These are phyloP conservation scores for Panzeria rudis DNA, from an alignment of 2,888 invertebrate species.

Conservation along the genomic window DNA sequence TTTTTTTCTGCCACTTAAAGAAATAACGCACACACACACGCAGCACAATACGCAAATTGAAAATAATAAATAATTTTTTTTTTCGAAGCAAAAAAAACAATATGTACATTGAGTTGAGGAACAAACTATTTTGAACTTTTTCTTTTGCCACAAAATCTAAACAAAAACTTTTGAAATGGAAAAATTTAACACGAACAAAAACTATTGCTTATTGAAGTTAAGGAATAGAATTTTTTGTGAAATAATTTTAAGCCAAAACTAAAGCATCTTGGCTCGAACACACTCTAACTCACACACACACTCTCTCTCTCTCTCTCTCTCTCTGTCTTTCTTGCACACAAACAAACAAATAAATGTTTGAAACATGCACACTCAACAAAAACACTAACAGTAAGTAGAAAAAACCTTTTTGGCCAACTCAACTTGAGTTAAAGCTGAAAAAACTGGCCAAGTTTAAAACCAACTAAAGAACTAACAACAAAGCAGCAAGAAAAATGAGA, in stretches of 20 bases:
- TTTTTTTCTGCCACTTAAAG: not conserved
- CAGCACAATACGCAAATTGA: constrained; percentile 24
- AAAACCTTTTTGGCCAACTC: constrained; percentile 45
- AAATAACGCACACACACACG: not conserved
- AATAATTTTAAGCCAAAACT: constrained; percentile 32
- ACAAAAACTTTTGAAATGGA: not conserved
- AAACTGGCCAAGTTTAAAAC: constrained; percentile 57
- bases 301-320: not conserved
- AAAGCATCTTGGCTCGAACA: constrained; percentile 9
- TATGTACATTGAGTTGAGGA: constrained; percentile 1
- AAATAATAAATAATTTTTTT: constrained; percentile 39
- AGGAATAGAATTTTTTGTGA: constrained; percentile 15
- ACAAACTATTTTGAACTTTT: not conserved
- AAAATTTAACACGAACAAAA: constrained; percentile 1
- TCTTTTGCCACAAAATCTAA: constrained; percentile 16
- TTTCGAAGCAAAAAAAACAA: not conserved
- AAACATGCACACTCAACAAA: constrained; percentile 5
- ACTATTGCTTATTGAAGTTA: constrained; percentile 41
- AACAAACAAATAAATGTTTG: not conserved
- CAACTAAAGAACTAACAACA: constrained; percentile 46
- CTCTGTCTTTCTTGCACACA: not conserved
- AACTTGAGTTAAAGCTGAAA: constrained; percentile 35
- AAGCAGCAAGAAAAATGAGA: constrained; percentile 27
- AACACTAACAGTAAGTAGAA: not conserved
- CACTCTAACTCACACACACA: not conserved